phyloP scores from a whole-genome alignment of 2,888 invertebrate genomes.

The Rutpela maculata region DNA sequence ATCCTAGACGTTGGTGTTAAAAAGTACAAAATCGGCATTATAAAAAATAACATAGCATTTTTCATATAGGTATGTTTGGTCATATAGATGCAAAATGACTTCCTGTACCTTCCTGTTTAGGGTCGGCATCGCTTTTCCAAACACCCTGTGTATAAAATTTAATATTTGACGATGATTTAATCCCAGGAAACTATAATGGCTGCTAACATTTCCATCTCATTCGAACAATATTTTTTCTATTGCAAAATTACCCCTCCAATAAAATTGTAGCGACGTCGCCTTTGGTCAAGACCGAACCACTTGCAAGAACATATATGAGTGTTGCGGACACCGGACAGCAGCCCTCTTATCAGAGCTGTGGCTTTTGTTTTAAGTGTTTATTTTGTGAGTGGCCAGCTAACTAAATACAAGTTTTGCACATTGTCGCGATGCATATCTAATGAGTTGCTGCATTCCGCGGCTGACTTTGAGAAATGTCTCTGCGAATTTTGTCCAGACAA shows the following conservation, averaged over 20 bases:
- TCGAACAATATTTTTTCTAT: neutral
- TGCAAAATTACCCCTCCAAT: neutral
- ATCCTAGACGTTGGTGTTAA: no score
- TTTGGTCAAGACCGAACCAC: neutral
- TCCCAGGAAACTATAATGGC: no score
- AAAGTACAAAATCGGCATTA: no score
- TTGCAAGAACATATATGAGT: conserved; percentile 7
- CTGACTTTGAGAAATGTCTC: conserved; percentile 40
- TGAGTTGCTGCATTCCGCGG: conserved; percentile 52
- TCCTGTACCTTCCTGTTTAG: no score
- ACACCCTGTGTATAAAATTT: no score
- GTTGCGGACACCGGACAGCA: conserved; percentile 18
- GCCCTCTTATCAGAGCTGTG: conserved; percentile 16
- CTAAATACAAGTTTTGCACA: conserved; percentile 58
- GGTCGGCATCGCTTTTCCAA: no score
- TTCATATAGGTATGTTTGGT: no score
- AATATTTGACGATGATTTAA: no score
- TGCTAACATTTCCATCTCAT: no score
- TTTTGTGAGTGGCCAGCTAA: conserved; percentile 53
- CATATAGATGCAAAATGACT: no score
- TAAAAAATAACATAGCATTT: no score
- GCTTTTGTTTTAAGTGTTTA: conserved; percentile 50
- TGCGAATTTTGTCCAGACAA: conserved; percentile 39
- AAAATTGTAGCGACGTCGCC: neutral
- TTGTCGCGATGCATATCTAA: conserved; percentile 61